Base-by-base conservation (phyloP, 2,888 invertebrate genomes). In the Lamproptera curius region DNA sequence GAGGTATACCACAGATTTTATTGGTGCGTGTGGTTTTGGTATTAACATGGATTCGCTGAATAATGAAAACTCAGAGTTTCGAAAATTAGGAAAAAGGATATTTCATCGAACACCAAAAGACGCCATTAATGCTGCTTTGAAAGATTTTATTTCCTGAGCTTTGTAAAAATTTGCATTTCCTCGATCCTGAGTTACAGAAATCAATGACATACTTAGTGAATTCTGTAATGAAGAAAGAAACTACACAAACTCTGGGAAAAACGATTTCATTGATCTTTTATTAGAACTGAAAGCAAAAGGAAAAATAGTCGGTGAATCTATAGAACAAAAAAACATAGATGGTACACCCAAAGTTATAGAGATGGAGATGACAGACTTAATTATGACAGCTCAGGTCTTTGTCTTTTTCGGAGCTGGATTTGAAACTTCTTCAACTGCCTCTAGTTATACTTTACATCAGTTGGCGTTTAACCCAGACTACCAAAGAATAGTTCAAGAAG, bases 401-500 rank as follows among this genome's bases (percentile, higher is more conserved):
- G 75, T 83, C 3, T 86, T 86, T 55, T 86, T 87, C 37, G 86
- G 77, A 13, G 89, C 88, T 46, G 89, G 89, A 5, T 89, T 86
- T 55, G 89, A 89, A 61, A 89, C 89, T 1, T 89, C 89, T 0
- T 88, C 89, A 0, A 81, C 84, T 1, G 76, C 86, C 2, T 78
- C 89, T 0, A 85, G 87, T 67, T 87, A 76, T 39, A 73, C 82
- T 1, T 63, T 87, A n/a, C 88, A 88, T 55, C 76, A 83, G 53
- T 61, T 89, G 8, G 88, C 89, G 16, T 80, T 76, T 14, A 67
- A 88, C 57, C 80, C 80, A 1, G 80, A 87, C 2, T 75, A 73
- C 23, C 89, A 89, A 57, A 65, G 67, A 42, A 86, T 74, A 65
- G 71, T 78, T 3, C 80, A 81, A 50, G 59, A 74, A 51, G 87